Base-by-base conservation (phyloP, 2,113 vertebrate genomes). In the Origma solitaria region DNA sequence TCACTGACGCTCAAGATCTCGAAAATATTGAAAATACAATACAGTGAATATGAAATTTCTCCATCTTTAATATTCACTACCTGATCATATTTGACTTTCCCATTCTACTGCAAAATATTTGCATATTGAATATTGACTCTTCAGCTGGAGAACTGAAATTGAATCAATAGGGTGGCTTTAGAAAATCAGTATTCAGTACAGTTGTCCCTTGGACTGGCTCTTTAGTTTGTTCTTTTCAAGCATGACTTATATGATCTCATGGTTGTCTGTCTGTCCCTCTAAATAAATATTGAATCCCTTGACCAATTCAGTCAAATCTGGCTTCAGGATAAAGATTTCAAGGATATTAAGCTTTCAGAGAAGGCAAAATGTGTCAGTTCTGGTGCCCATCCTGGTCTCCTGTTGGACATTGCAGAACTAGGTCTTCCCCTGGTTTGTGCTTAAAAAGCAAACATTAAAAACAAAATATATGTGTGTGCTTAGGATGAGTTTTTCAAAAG, bases 231-330 rank as follows among this genome's bases (percentile, higher is more conserved):
- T 68, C 30, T 82, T 85, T 82, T 38, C 58, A 65, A 35, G 25
- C 18, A 27, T 20, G 6, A 80, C 18, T 58, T 76, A 57, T 0
- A 15, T 25, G 35, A 45, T 60, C 1, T 0, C 15, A 15, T 23
- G 22, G 20, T 37, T 90, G 12, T 70, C 42, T 82, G 16, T 68
- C 33, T 80, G 21, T 60, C 21, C 18, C 27, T 75, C 49, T 19
- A 31, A 80, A 77, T 31, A 90, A 86, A 60, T 61, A 61, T 4
- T 65, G 24, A 62, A 65, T 69, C 30, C 37, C 31, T 86, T 45
- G 31, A 69, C 31, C 19, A 65, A 40, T n/a, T 85, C 40, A 28
- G 37, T 65, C 51, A 88, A 90, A 64, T 65, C 12, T 75, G 16
- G 8, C 14, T 56, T 61, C 27, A 24, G 12, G 28, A 60, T 37